A percentile compares a stretch with the other conserved stretches of the same genome.
These are phyloP conservation scores for Leptinotarsa peninsularis DNA, from an alignment of 2,888 invertebrate genomes.

Conservation along the genomic window DNA sequence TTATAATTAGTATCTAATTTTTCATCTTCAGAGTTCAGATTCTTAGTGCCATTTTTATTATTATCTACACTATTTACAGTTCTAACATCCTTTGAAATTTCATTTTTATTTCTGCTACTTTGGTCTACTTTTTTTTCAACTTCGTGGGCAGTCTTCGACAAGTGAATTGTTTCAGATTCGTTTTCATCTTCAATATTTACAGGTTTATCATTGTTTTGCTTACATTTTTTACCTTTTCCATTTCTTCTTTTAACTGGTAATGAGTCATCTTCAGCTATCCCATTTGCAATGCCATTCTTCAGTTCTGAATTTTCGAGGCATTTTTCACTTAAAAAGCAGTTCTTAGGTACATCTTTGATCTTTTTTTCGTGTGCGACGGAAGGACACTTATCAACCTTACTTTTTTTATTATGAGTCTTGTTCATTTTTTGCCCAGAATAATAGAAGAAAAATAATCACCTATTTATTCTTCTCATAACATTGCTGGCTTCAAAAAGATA, in stretches of 20 bases:
- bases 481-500: conserved; percentile 32
- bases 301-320: conserved; percentile 38
- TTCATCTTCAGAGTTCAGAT: conserved; percentile 48
- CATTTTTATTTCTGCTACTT: conserved; percentile 48
- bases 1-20: conserved; percentile 55
- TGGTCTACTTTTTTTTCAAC: conserved; percentile 41
- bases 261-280: conserved; percentile 44
- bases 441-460: conserved; percentile 12
- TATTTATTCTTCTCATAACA: conserved; percentile 38
- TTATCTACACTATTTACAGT: conserved; percentile 51
- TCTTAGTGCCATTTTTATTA: conserved; percentile 48
- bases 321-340: conserved; percentile 46
- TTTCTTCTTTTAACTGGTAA: conserved; percentile 42
- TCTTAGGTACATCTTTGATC: conserved; percentile 45
- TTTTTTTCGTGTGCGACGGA: conserved; percentile 48
- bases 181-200: conserved; percentile 39
- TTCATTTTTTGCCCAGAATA: conserved; percentile 50
- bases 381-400: conserved; percentile 54
- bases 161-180: conserved; percentile 36
- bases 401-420: conserved; percentile 49
- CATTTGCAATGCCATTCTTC: conserved; percentile 54
- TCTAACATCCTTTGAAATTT: conserved; percentile 43
- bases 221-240: conserved; percentile 49
- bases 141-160: conserved; percentile 34
- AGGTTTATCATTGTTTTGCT: conserved; percentile 45